phyloP scores from a whole-genome alignment of 2,888 invertebrate species.

The Eumerus sabulonum region DNA sequence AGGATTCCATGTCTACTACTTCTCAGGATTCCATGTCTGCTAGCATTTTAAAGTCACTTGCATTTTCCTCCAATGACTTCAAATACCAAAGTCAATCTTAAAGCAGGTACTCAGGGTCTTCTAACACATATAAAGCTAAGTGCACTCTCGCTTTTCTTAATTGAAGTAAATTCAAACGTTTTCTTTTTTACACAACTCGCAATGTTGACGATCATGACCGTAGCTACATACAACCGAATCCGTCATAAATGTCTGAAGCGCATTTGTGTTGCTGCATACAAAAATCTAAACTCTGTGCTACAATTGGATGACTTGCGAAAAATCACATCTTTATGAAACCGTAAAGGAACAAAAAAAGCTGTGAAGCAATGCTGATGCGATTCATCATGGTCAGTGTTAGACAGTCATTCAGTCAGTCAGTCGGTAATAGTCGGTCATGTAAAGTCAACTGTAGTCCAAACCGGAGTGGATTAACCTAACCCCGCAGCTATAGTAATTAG shows the following conservation, averaged over 20 bases:
- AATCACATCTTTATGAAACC: slow-evolving; percentile 63
- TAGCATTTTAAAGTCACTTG: background rate
- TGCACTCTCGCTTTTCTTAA: slow-evolving; percentile 67
- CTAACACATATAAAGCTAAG: slow-evolving; percentile 43
- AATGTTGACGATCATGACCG: slow-evolving; percentile 45
- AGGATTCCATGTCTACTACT: no score
- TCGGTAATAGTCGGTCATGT: slow-evolving; percentile 66
- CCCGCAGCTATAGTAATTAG: slow-evolving; percentile 66
- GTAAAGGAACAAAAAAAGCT: slow-evolving; percentile 26
- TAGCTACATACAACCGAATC: slow-evolving; percentile 15
- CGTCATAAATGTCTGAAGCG: slow-evolving; percentile 29
- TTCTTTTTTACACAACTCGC: slow-evolving; percentile 51
- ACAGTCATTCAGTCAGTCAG: slow-evolving; percentile 40
- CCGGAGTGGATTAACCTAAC: slow-evolving; percentile 60
- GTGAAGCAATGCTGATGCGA: background rate
- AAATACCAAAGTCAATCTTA: slow-evolving; percentile 57
- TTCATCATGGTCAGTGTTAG: slow-evolving; percentile 27
- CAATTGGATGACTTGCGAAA: slow-evolving; percentile 69
- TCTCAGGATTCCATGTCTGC: no score
- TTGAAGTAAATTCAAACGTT: slow-evolving; percentile 66
- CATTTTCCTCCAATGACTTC: background rate
- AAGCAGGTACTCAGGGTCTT: slow-evolving; percentile 45
- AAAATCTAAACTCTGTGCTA: slow-evolving; percentile 51
- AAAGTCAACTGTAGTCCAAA: slow-evolving; percentile 49
- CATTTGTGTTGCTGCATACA: slow-evolving; percentile 37